Base-by-base conservation (phyloP, 2,113 vertebrate species). In the Martes martes region DNA sequence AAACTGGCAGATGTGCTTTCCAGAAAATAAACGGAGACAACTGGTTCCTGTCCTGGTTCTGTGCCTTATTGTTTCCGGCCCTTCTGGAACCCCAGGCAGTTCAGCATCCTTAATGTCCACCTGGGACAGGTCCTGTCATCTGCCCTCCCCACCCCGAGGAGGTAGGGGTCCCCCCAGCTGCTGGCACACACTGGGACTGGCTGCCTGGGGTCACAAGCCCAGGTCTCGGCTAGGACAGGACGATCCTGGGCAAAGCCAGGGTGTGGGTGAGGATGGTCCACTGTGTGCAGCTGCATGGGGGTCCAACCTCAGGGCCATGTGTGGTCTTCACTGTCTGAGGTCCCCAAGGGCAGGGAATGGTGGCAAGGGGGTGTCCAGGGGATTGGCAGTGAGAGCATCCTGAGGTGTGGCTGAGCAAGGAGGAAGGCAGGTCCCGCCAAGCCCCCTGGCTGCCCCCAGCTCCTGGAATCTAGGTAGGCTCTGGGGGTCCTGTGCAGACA, bases 1-100 rank as follows among this genome's bases (percentile, higher is more conserved):
- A 98, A 98, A 98, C 98, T 97, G 98, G 98, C 97, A 97, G 92
- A 88, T 39, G 0, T 67, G 97, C 96, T 98, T 98, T 94, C 78
- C 21, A 71, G 63, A 96, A 94, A 97, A 98, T 97, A 98, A 98
- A 98, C 67, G 96, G 76, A 90, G 79, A 94, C 14, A 91, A 97
- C 76, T 52, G 55, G 57, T 80, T 84, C 42, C 14, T 7, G 33
- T 6, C 26, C 2, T 21, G 33, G 9, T 71, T 24, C 16, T 5
- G 1, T 14, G 50, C 65, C 21, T 65, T 31, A n/a, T n/a, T 57
- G 39, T n/a, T 57, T 74, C 67, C 24, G 26, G 24, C n/a, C 2
- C 4, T 47, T 14, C 74, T 84, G 67, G 11, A 18, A 2, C 9
- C 14, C 15, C 6, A 0, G 11, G 36, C 57, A 33, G 23, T 26